Conservation (phyloP, 2,888 invertebrate species). For the Ernsta delagoae region DNA sequence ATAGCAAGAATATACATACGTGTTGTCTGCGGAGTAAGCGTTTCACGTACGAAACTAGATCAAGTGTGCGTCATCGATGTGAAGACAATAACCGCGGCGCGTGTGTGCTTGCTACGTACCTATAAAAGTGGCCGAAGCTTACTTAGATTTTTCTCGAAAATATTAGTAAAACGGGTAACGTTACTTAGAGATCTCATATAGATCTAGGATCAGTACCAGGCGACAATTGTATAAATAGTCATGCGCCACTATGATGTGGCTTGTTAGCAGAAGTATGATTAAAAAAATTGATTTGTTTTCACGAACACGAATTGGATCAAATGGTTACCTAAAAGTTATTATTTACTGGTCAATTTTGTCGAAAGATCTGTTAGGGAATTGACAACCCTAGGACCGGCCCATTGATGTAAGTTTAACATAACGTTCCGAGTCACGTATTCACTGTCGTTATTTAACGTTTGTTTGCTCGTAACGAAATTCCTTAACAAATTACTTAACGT, state of each 20-base stretch:
- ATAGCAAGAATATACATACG: no score
- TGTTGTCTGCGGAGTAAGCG: background rate
- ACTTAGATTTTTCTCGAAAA: background rate
- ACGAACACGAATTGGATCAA: no score
- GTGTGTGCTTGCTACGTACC: background rate
- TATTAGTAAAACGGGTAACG: no score
- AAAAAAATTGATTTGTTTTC: no score
- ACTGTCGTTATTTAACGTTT: conserved; percentile 17
- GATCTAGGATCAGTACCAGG: no score
- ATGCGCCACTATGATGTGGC: no score
- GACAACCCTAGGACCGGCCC: background rate
- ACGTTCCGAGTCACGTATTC: conserved; percentile 12
- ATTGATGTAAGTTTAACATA: conserved; percentile 1
- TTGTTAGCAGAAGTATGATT: no score
- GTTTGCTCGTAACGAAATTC: conserved; percentile 11
- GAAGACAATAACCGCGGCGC: conserved; percentile 7
- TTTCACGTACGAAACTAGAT: conserved; percentile 7
- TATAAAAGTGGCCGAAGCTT: background rate
- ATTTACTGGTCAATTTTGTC: no score
- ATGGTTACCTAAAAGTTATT: no score
- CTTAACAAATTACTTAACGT: conserved; percentile 12
- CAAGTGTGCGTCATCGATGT: conserved; percentile 11
- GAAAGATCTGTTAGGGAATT: background rate
- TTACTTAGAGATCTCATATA: no score
- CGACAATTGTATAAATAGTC: no score